A percentile compares a stretch with the other conserved stretches of the same genome.
These are phyloP conservation scores for Pogonocichla stellata DNA, from an alignment of 2,113 vertebrate species.

Conservation along the genomic window DNA sequence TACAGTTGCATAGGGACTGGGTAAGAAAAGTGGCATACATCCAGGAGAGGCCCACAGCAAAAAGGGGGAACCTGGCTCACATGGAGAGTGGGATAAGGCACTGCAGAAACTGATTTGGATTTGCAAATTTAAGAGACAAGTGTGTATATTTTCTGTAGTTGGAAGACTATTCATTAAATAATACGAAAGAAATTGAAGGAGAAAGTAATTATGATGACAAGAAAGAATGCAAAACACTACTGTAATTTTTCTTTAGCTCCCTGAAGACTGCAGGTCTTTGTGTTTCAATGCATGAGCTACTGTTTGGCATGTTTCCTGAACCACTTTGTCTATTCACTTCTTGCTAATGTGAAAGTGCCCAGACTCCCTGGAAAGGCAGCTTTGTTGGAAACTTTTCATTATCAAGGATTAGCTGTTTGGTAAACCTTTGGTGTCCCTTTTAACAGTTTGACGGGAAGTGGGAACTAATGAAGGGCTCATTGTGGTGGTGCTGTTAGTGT, in stretches of 20 bases:
- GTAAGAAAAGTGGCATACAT: neutral
- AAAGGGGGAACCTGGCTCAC: neutral
- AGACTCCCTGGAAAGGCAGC: slow-evolving; percentile 41
- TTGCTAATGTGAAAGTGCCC: slow-evolving; percentile 40
- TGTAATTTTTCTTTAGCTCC: slow-evolving; percentile 20
- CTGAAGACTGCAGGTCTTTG: slow-evolving; percentile 39
- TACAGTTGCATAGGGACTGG: slow-evolving; percentile 36
- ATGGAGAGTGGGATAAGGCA: neutral
- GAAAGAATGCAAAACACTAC: neutral
- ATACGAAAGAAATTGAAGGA: neutral
- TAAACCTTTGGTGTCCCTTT: slow-evolving; percentile 51
- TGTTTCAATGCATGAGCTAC: slow-evolving; percentile 44
- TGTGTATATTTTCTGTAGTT: neutral
- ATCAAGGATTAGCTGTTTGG: slow-evolving; percentile 60
- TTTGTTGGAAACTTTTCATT: slow-evolving; percentile 66
- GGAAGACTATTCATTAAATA: neutral
- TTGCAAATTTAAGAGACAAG: neutral
- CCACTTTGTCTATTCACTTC: slow-evolving; percentile 49
- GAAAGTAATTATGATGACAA: neutral
- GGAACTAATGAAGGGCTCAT: slow-evolving; percentile 48
- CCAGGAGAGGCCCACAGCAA: slow-evolving; percentile 3
- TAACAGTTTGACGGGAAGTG: slow-evolving; percentile 33
- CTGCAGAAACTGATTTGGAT: neutral
- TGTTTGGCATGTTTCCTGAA: slow-evolving; percentile 54
- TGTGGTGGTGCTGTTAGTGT: slow-evolving; percentile 37